These are phyloP conservation scores for Sericinus montela DNA, from an alignment of 2,888 invertebrate species.

Conservation along the genomic window DNA sequence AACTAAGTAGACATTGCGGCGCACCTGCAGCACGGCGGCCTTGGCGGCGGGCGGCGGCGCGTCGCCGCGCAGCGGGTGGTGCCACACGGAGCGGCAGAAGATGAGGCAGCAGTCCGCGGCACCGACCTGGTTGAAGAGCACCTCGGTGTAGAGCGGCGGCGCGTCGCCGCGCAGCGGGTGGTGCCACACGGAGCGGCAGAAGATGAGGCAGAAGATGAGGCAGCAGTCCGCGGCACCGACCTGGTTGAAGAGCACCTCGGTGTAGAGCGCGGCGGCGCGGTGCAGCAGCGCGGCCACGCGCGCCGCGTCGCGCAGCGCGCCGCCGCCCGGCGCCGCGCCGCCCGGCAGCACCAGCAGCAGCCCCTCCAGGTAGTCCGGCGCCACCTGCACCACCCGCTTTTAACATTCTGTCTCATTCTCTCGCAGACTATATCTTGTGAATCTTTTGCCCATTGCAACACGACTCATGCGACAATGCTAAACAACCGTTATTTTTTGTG, in stretches of 20 bases:
- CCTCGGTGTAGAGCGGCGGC: conserved; percentile 97
- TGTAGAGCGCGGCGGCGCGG: conserved; percentile 92
- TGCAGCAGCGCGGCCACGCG: conserved; percentile 94
- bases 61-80: conserved; percentile 90
- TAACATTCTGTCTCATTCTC: too few relatives aligned
- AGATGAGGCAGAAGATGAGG: conserved; percentile 96
- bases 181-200: conserved; percentile 98
- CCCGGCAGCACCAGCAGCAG: conserved; percentile 90
- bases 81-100: conserved; percentile 98
- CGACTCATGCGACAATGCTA: too few relatives aligned
- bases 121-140: conserved; percentile 97
- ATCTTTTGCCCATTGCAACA: too few relatives aligned
- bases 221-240: conserved; percentile 84
- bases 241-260: conserved; percentile 84
- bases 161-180: conserved; percentile 91
- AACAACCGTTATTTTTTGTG: too few relatives aligned
- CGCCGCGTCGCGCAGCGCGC: conserved; percentile 88
- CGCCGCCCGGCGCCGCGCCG: conserved; percentile 79
- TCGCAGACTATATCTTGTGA: too few relatives aligned
- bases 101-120: conserved; percentile 96
- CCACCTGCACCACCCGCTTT: conserved; percentile 82
- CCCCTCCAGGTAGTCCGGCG: conserved; percentile 97
- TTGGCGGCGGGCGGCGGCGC: conserved; percentile 97
- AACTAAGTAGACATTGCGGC: too few relatives aligned
- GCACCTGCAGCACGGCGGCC: too few relatives aligned